phyloP scores from a whole-genome alignment of 64 coral and sea anemone genomes.

The Montipora efflorescens region DNA sequence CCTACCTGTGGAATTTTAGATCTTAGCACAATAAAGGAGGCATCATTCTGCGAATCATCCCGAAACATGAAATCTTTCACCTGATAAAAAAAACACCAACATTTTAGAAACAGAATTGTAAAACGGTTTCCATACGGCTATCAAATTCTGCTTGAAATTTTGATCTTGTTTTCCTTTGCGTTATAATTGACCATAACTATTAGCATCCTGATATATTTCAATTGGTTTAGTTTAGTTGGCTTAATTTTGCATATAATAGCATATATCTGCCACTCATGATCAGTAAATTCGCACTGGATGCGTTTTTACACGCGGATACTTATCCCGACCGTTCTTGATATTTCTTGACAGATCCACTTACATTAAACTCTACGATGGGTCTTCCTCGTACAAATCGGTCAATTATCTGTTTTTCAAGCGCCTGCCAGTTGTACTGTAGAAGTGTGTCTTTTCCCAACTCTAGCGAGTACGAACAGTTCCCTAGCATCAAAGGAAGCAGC shows the following conservation, averaged over 20 bases:
- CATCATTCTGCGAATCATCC: neutral
- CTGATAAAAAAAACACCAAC: neutral
- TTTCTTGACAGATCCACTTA: neutral
- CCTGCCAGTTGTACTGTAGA: slow-evolving; percentile 76
- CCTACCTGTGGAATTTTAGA: slow-evolving; percentile 30
- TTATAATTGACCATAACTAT: no score
- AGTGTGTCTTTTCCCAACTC: slow-evolving; percentile 69
- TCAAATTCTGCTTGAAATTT: no score
- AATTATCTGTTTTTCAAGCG: slow-evolving; percentile 70
- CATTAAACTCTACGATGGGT: slow-evolving; percentile 32
- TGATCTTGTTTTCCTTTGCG: no score
- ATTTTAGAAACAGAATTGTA: no score
- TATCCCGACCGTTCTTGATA: neutral
- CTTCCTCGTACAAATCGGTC: slow-evolving; percentile 79
- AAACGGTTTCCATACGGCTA: no score
- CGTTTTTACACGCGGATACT: no score
- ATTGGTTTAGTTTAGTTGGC: no score
- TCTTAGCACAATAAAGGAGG: neutral
- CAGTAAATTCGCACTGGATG: no score
- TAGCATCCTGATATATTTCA: no score
- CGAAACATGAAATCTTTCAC: slow-evolving; percentile 31
- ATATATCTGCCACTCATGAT: no score
- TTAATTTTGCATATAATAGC: no score
- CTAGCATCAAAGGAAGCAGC: slow-evolving; percentile 67
- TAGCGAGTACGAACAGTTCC: slow-evolving; percentile 73